Base-by-base conservation (phyloP, 2,888 invertebrate genomes). In the Oscheius myriophilus region DNA sequence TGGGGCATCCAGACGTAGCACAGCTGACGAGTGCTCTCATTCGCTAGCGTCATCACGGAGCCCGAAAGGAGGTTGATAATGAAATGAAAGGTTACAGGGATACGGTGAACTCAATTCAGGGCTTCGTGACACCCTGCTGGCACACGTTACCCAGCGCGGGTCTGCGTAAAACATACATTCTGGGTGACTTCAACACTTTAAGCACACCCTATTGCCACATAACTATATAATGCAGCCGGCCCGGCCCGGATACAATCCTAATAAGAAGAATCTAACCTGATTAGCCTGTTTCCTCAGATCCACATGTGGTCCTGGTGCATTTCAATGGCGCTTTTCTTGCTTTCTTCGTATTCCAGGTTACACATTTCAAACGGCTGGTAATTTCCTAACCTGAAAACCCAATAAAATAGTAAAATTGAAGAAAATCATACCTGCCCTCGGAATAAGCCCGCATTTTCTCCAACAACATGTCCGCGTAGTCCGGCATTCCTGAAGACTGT, bases 221-320 rank as follows among this genome's bases (percentile, higher is more conserved):
- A n/a, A n/a, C n/a, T n/a, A n/a, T n/a, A n/a, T n/a, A n/a, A n/a
- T n/a, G n/a, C n/a, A n/a, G n/a, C n/a, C n/a, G n/a, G n/a, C n/a
- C n/a, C n/a, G n/a, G n/a, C n/a, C n/a, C n/a, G n/a, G n/a, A n/a
- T n/a, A n/a, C n/a, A n/a, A n/a, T n/a, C n/a, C n/a, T 33, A 6
- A 33, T 33, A 3, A 9, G 4, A 3, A 52, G 33, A 49, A 21
- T 96, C 91, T 0, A 95, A 96, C 84, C 84, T 85, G 1, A 97
- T 92, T 45, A 98, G 92, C 76, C 97, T 91, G 88, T 97, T 95
- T 7, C 98, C 98, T 98, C 98, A 99, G 69, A 99, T 91, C 98
- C 98, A 98, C 86, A 93, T 94, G 85, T 99, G 98, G 88, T 98
- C 98, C 79, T 96, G 93, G 87, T 99, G 98, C 14, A 96, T 94